Conservation (phyloP, 2,888 invertebrate genomes). For the Drosophila robusta region DNA sequence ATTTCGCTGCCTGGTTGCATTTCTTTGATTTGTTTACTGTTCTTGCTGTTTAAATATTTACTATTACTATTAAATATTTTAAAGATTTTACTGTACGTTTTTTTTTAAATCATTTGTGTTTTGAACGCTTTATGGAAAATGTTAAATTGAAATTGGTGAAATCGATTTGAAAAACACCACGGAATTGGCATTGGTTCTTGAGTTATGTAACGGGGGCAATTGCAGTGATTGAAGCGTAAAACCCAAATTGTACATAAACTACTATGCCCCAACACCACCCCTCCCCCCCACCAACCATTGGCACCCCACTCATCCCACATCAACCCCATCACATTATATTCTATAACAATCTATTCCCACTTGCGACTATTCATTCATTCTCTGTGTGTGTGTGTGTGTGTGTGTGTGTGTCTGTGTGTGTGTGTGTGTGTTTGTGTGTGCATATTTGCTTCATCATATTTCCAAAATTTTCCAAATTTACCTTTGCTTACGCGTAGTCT, state of each 20-base stretch:
- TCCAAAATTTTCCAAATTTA: neutral
- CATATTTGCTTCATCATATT: slow-evolving; percentile 6
- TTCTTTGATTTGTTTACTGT: slow-evolving; percentile 1
- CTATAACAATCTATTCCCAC: neutral
- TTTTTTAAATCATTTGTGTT: neutral
- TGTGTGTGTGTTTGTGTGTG: slow-evolving; percentile 16
- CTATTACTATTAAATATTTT: neutral
- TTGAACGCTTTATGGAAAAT: slow-evolving; percentile 31
- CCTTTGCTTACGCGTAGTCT: slow-evolving; percentile 2
- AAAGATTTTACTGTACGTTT: neutral
- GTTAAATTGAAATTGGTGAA: slow-evolving; percentile 28
- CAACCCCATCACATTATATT: neutral
- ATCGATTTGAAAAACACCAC: slow-evolving; percentile 46
- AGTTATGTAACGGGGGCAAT: slow-evolving; percentile 31
- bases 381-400: slow-evolving; percentile 12
- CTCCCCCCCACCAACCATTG: too few species aligned
- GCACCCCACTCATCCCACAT: neutral
- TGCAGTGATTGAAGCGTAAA: slow-evolving; percentile 20
- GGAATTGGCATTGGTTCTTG: slow-evolving; percentile 68
- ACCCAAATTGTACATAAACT: neutral
- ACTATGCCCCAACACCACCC: too few species aligned
- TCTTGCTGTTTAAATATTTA: neutral
- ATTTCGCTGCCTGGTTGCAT: slow-evolving; percentile 16
- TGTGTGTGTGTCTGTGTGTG: slow-evolving; percentile 14
- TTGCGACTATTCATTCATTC: slow-evolving; percentile 2